Evolutionary conservation across 2,888 invertebrate species (phyloP).

Genomic region (Abscondita cerata): DNA sequence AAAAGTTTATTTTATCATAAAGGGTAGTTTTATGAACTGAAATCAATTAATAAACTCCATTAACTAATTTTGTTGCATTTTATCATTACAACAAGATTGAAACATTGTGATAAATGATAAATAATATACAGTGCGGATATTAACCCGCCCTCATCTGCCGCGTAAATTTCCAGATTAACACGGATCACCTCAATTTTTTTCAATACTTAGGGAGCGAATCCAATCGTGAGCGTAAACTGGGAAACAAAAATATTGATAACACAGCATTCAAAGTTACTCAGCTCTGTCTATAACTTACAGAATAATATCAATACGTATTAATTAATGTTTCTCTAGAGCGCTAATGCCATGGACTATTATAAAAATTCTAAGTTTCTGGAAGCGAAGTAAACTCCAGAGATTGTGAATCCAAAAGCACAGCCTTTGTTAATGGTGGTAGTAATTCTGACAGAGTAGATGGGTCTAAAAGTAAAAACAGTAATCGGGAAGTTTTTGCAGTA

Average conservation of each 20-base stretch:
- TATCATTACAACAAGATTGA: too few relatives aligned
- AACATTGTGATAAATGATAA: too few relatives aligned
- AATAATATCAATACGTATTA: not conserved
- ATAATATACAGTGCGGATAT: too few relatives aligned
- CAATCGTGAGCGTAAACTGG: not conserved
- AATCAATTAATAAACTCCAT: too few relatives aligned
- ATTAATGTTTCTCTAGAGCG: not conserved
- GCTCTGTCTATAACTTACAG: not conserved
- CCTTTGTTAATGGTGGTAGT: not conserved
- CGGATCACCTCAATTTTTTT: too few relatives aligned
- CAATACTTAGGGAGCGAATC: not conserved
- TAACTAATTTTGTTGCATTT: too few relatives aligned
- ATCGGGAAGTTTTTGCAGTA: not conserved
- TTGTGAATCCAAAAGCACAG: not conserved
- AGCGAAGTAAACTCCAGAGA: not conserved
- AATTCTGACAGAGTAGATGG: too few relatives aligned
- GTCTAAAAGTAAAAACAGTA: not conserved
- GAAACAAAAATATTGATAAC: not conserved
- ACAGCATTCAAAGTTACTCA: not conserved
- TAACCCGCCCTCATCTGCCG: too few relatives aligned
- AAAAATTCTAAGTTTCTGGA: not conserved
- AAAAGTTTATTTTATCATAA: too few relatives aligned
- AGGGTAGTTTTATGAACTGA: too few relatives aligned
- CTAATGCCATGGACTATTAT: not conserved
- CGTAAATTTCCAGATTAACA: too few relatives aligned